phyloP scores from a whole-genome alignment of 2,888 invertebrate genomes.

The Flabesymbios commensalis region DNA sequence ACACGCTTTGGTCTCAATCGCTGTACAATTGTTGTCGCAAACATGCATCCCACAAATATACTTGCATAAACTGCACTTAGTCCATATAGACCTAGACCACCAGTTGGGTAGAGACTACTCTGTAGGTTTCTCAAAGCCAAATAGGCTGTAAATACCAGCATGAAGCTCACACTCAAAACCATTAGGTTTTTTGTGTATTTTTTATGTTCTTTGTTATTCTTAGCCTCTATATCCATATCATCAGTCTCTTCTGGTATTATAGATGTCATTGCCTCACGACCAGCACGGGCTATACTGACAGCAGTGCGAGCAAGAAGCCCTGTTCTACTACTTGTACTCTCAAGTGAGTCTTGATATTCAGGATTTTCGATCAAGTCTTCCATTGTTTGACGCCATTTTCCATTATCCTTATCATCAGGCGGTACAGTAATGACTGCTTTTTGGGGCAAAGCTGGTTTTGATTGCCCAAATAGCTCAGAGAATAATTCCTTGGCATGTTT shows the following conservation, averaged over 20 bases:
- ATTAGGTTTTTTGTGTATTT: conserved; percentile 48
- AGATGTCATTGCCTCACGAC: neutral
- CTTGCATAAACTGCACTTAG: conserved; percentile 45
- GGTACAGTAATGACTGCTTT: neutral
- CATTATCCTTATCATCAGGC: neutral
- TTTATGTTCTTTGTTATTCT: conserved; percentile 6
- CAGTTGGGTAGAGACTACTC: conserved; percentile 53
- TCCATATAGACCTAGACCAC: conserved; percentile 51
- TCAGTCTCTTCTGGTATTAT: too few species aligned
- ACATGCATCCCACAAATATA: conserved; percentile 51
- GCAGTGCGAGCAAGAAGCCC: neutral
- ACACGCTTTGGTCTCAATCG: conserved; percentile 45
- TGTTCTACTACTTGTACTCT: conserved; percentile 38
- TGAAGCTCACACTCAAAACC: conserved; percentile 43
- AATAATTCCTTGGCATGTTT: conserved; percentile 9
- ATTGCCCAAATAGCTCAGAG: conserved; percentile 11
- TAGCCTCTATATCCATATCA: neutral
- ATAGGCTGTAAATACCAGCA: conserved; percentile 47
- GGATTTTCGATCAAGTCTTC: conserved; percentile 37
- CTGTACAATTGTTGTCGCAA: conserved; percentile 52
- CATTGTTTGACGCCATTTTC: conserved; percentile 34
- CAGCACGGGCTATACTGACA: neutral
- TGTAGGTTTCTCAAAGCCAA: conserved; percentile 54
- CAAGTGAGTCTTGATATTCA: conserved; percentile 43
- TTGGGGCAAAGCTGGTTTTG: neutral